Conservation (phyloP, 1,140 invertebrate genomes). For the Sitophilus oryzae region DNA sequence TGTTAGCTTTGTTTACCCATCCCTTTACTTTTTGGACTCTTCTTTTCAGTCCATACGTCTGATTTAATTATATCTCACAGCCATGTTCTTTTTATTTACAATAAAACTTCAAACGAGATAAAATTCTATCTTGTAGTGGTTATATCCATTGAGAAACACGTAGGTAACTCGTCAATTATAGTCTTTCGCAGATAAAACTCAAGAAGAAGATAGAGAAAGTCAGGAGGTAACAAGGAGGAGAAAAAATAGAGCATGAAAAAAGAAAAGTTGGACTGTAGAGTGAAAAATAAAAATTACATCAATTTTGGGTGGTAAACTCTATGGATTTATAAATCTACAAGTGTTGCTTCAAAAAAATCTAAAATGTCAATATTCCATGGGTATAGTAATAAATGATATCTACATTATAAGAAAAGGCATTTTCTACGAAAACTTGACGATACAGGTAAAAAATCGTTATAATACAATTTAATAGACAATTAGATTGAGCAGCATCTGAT, state of each 20-base stretch:
- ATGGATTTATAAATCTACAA: no score
- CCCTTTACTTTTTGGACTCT: background rate
- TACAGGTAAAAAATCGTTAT: no score
- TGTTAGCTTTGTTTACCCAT: background rate
- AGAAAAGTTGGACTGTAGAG: background rate
- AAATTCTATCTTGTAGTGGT: background rate
- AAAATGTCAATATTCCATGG: no score
- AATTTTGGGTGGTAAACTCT: background rate
- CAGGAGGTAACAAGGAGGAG: background rate
- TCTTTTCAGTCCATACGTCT: background rate
- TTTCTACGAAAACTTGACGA: no score
- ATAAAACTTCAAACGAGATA: background rate
- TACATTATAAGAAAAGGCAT: no score
- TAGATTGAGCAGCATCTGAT: no score
- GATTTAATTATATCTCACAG: background rate
- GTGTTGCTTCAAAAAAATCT: no score
- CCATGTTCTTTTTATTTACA: background rate
- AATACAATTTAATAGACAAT: no score
- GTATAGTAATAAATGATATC: no score
- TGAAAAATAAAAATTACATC: background rate
- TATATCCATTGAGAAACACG: background rate
- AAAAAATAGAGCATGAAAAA: no score
- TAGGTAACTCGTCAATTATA: background rate
- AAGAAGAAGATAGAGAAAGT: background rate
- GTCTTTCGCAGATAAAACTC: background rate